Conservation (phyloP, 2,888 invertebrate genomes). For the Neoaliturus tenellus region DNA sequence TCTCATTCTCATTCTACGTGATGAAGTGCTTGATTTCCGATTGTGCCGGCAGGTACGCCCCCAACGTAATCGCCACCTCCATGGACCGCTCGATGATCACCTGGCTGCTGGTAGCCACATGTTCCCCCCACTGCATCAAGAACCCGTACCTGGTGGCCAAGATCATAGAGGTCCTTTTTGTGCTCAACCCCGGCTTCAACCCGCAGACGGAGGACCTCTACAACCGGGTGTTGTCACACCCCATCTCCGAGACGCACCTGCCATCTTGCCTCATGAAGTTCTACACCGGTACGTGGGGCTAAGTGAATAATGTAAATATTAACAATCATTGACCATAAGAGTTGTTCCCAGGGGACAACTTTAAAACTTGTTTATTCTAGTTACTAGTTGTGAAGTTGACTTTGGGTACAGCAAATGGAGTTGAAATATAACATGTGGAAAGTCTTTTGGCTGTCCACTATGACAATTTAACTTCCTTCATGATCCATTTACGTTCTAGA, state of each 20-base stretch:
- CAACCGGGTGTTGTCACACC: slow-evolving; percentile 90
- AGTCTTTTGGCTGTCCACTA: no score
- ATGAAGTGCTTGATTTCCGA: no score
- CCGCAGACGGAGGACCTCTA: slow-evolving; percentile 76
- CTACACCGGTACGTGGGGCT: slow-evolving; percentile 85
- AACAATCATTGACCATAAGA: no score
- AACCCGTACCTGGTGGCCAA: slow-evolving; percentile 99
- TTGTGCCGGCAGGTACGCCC: slow-evolving; percentile 81
- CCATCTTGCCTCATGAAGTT: slow-evolving; percentile 97
- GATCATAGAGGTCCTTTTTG: slow-evolving; percentile 86
- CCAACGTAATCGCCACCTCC: slow-evolving; percentile 83
- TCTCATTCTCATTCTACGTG: no score
- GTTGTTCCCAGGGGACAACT: no score
- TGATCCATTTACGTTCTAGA: no score
- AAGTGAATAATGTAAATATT: no score
- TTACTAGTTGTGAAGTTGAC: no score
- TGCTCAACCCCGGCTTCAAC: slow-evolving; percentile 74
- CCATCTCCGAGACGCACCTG: slow-evolving; percentile 86
- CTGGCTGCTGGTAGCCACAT: slow-evolving; percentile 93
- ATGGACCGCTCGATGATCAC: slow-evolving; percentile 90
- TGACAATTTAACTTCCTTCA: no score
- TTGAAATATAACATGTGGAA: no score
- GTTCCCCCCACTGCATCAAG: slow-evolving; percentile 92
- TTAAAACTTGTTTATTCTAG: no score
- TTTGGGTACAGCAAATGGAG: no score